Evolutionary conservation across 1,140 invertebrate species (phyloP).

Genomic region (Argopecten irradians): DNA sequence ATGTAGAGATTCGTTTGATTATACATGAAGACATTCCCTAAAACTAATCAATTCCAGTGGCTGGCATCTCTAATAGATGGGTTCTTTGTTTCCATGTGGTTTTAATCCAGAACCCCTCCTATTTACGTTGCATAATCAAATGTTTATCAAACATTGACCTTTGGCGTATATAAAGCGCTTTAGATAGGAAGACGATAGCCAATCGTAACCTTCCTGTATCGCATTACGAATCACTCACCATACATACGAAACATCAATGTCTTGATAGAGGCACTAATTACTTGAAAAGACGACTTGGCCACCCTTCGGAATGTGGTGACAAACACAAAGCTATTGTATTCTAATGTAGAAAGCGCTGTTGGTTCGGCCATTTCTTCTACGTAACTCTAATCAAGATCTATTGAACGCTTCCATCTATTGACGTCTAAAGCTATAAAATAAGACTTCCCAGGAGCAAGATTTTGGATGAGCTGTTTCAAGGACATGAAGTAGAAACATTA

Average conservation of each 20-base stretch:
- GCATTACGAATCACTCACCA: neutral
- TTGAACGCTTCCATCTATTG: neutral
- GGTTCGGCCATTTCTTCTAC: neutral
- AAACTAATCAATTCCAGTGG: neutral
- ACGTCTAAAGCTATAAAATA: neutral
- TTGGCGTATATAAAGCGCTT: neutral
- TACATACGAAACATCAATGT: neutral
- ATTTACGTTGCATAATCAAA: neutral
- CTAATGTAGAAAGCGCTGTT: neutral
- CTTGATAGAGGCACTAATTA: slow-evolving; percentile 10
- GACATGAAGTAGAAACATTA: neutral
- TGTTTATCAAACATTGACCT: neutral
- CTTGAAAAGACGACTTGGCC: neutral
- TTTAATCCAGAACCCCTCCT: neutral
- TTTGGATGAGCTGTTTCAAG: neutral
- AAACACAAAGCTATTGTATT: neutral
- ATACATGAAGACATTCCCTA: neutral
- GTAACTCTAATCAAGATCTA: neutral
- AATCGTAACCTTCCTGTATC: neutral
- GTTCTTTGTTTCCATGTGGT: neutral
- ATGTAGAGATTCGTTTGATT: neutral
- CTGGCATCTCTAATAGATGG: neutral
- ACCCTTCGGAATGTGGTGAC: neutral
- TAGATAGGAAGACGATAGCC: neutral
- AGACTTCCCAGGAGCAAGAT: neutral